These are phyloP conservation scores for Crossocerus cetratus DNA, from an alignment of 2,888 invertebrate genomes.

Conservation along the genomic window DNA sequence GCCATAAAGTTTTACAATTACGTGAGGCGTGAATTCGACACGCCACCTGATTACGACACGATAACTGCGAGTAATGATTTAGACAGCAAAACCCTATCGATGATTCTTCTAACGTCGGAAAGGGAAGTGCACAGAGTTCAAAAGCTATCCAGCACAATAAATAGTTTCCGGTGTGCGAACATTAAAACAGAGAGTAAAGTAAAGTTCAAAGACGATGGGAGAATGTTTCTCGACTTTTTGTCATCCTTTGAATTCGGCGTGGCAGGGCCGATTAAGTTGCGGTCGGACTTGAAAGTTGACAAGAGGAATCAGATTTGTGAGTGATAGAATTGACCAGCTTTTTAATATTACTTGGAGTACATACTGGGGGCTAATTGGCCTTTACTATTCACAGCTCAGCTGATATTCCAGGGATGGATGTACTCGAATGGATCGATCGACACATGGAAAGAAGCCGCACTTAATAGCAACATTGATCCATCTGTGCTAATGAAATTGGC, in stretches of 20 bases:
- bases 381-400: slow-evolving; percentile 66
- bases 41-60: slow-evolving; percentile 66
- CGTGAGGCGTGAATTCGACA: slow-evolving; percentile 62
- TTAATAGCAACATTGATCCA: slow-evolving; percentile 79
- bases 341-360: not conserved
- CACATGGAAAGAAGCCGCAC: slow-evolving; percentile 73
- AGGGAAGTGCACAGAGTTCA: slow-evolving; percentile 74
- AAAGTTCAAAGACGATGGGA: slow-evolving; percentile 71
- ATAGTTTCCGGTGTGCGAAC: slow-evolving; percentile 55
- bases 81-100: slow-evolving; percentile 59
- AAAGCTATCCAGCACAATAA: slow-evolving; percentile 68
- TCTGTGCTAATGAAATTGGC: slow-evolving; percentile 84
- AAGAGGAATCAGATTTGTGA: slow-evolving; percentile 74
- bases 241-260: slow-evolving; percentile 73
- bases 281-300: slow-evolving; percentile 71
- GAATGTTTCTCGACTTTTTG: slow-evolving; percentile 71
- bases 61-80: slow-evolving; percentile 59
- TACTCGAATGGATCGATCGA: slow-evolving; percentile 71
- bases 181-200: slow-evolving; percentile 64
- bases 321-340: slow-evolving; percentile 26
- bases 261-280: slow-evolving; percentile 62
- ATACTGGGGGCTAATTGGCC: not conserved
- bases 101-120: slow-evolving; percentile 69
- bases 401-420: slow-evolving; percentile 76
- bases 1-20: slow-evolving; percentile 70